phyloP scores from a whole-genome alignment of 1,140 invertebrate species.

The Theocolax elegans region DNA sequence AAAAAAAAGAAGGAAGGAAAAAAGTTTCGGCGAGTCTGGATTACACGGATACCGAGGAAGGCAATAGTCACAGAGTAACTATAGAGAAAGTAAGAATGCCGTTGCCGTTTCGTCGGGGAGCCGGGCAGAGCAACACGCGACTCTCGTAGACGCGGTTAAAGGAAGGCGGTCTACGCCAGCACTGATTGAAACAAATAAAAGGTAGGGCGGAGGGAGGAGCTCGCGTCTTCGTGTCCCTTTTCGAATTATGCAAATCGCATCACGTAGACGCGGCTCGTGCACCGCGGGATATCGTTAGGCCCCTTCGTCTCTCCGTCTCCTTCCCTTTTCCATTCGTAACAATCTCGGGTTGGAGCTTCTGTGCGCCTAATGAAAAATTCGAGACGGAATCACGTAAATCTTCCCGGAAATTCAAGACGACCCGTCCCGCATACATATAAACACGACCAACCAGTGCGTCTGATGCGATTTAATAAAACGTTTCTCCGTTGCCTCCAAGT shows the following conservation, averaged over 20 bases:
- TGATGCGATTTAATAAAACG: slow-evolving; percentile 19
- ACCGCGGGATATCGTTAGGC: slow-evolving; percentile 29
- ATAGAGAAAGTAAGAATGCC: no score
- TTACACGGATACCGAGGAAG: no score
- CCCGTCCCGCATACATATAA: slow-evolving; percentile 21
- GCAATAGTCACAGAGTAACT: no score
- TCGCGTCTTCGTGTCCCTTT: background rate
- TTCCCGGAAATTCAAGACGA: slow-evolving; percentile 9
- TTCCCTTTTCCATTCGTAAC: background rate
- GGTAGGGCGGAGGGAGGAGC: background rate
- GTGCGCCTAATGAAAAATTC: slow-evolving; percentile 34
- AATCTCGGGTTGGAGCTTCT: slow-evolving; percentile 1
- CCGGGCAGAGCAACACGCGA: no score
- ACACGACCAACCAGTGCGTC: background rate
- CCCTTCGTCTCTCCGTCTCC: background rate
- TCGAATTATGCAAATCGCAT: slow-evolving; percentile 34
- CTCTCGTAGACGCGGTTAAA: no score
- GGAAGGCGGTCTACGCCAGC: no score
- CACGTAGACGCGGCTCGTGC: slow-evolving; percentile 24
- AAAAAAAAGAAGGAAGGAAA: no score
- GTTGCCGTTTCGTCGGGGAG: no score
- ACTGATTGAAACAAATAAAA: slow-evolving; percentile 41
- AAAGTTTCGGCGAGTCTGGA: no score
- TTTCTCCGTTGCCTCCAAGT: background rate
- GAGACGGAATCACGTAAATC: slow-evolving; percentile 27